These are phyloP conservation scores for Xylocopa sonorina DNA, from an alignment of 1,140 invertebrate genomes.

Conservation along the genomic window DNA sequence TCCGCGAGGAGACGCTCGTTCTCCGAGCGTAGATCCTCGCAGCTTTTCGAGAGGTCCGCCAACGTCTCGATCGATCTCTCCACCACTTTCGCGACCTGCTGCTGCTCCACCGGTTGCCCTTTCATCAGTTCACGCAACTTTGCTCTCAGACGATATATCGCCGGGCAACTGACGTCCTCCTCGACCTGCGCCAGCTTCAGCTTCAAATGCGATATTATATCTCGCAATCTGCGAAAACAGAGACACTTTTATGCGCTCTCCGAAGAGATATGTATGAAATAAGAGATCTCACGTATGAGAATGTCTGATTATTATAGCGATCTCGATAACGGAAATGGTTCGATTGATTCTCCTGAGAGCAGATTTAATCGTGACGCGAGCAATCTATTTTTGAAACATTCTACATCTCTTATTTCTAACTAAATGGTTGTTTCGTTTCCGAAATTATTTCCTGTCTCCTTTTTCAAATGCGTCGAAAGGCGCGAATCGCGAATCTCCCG, in stretches of 20 bases:
- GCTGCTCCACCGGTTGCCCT: conserved; percentile 63
- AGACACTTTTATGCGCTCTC: not conserved
- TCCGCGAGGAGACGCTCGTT: conserved; percentile 64
- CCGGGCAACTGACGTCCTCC: conserved; percentile 71
- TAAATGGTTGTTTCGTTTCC: not conserved
- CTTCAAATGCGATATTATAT: conserved; percentile 66
- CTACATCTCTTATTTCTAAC: too few species aligned
- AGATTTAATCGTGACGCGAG: too few species aligned
- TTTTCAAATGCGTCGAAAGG: too few species aligned
- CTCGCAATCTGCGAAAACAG: conserved; percentile 65
- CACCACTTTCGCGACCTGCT: conserved; percentile 63
- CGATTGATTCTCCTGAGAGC: too few species aligned
- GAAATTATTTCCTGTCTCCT: too few species aligned
- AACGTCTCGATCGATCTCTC: conserved; percentile 71
- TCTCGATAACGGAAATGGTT: too few species aligned
- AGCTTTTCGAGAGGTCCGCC: conserved; percentile 65
- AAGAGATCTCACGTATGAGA: not conserved
- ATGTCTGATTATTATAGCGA: not conserved
- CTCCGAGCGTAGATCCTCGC: conserved; percentile 66
- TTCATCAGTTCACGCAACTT: conserved; percentile 73
- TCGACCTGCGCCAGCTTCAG: conserved; percentile 67
- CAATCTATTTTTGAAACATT: too few species aligned
- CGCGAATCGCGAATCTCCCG: not conserved
- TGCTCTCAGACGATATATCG: conserved; percentile 73
- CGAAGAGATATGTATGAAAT: too few species aligned